These are phyloP conservation scores for Chanos chanos DNA, from an alignment of 2,797 vertebrate species.

Conservation along the genomic window DNA sequence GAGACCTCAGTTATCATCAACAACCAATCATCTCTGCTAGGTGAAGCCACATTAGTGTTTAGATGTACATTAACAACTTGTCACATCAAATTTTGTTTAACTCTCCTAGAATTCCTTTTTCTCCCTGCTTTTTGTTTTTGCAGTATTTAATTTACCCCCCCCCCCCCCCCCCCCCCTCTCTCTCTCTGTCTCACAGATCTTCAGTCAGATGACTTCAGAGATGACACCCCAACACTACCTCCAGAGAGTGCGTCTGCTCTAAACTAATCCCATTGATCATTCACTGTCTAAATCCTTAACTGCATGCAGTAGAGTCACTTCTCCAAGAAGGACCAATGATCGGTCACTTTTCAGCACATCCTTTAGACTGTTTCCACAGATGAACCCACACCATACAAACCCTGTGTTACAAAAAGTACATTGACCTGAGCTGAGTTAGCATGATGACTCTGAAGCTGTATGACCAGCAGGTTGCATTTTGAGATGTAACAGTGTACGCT, in stretches of 20 bases:
- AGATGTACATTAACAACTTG: not conserved
- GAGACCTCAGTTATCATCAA: conserved; percentile 56
- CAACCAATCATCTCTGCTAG: conserved; percentile 68
- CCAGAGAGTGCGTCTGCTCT: conserved; percentile 63
- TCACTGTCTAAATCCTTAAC: not conserved
- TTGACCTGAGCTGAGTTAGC: no score
- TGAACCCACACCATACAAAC: no score
- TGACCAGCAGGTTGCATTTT: no score
- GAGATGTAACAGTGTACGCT: no score
- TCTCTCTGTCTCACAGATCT: conserved; percentile 56
- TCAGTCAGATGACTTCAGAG: conserved; percentile 67
- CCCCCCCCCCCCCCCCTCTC: no score
- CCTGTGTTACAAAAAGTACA: no score
- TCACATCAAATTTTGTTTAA: no score
- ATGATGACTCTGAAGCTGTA: no score
- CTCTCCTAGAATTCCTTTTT: not conserved
- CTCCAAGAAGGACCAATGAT: not conserved
- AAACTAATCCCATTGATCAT: conserved; percentile 50
- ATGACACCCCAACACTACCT: conserved; percentile 69
- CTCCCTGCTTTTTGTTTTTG: not conserved
- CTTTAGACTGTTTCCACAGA: no score
- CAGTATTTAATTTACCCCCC: no score
- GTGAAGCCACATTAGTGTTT: conserved; percentile 39
- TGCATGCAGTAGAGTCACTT: conserved; percentile 17
- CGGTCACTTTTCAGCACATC: no score